Percentiles rank a stretch among this genome's conserved stretches.
phyloP scores from a whole-genome alignment of 35 echinoderm and acorn worm species.

The Strongylocentrotus purpuratus region DNA sequence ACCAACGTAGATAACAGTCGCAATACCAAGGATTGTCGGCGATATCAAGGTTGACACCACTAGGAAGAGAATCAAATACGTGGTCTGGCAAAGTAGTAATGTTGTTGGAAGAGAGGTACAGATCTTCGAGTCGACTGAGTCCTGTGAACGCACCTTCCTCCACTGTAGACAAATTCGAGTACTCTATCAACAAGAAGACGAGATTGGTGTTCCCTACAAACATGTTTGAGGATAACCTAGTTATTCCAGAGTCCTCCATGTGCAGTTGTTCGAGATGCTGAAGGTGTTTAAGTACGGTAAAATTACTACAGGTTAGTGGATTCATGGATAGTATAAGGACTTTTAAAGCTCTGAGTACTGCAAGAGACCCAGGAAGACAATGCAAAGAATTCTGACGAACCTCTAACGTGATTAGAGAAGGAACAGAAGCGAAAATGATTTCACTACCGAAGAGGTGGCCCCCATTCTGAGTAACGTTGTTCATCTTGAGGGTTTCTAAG shows the following conservation, averaged over 20 bases:
- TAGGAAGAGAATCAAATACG: neutral
- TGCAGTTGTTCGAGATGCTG: neutral
- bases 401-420: neutral
- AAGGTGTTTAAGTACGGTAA: slow-evolving; percentile 10
- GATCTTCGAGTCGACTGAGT: neutral
- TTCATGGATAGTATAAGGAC: neutral
- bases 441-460: neutral
- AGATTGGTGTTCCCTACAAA: neutral
- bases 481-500: neutral
- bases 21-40: slow-evolving; percentile 16
- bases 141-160: slow-evolving; percentile 22
- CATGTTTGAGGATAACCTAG: neutral
- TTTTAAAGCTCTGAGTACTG: neutral
- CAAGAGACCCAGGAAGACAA: neutral
- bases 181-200: neutral
- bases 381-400: neutral
- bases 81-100: neutral
- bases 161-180: neutral
- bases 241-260: neutral
- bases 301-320: slow-evolving; percentile 12
- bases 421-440: neutral
- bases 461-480: neutral
- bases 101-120: slow-evolving; percentile 34
- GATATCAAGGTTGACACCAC: neutral
- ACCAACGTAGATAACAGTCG: slow-evolving; percentile 22